Evolutionary conservation across 2,888 invertebrate species (phyloP).

Genomic region (Amphipyra berbera): DNA sequence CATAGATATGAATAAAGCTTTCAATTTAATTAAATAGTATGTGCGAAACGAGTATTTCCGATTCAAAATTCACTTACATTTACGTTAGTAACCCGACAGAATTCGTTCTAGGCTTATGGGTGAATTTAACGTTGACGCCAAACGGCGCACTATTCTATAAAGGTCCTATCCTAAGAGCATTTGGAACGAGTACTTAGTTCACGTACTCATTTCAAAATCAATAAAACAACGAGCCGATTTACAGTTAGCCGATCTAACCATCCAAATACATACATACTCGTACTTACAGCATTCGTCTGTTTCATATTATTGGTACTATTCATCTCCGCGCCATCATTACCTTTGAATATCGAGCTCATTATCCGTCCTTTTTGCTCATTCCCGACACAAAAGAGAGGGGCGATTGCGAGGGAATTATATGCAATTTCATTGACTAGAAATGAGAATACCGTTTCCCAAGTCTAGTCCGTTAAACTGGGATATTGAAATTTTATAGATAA

Average conservation of each 20-base stretch:
- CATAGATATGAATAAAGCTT: too few species aligned
- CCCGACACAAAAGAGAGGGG: slow-evolving; percentile 65
- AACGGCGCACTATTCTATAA: too few species aligned
- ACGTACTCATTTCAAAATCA: slow-evolving; percentile 32
- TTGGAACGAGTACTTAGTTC: slow-evolving; percentile 8
- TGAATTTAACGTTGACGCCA: too few species aligned
- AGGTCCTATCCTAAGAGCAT: too few species aligned
- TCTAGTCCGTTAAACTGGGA: slow-evolving; percentile 66
- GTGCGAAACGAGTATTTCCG: too few species aligned
- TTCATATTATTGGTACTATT: slow-evolving; percentile 42
- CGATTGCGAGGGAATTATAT: slow-evolving; percentile 77
- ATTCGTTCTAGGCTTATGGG: too few species aligned
- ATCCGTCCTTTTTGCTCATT: slow-evolving; percentile 58
- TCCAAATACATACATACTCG: slow-evolving; percentile 2
- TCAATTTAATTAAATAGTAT: too few species aligned
- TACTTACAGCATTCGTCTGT: slow-evolving; percentile 27
- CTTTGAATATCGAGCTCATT: slow-evolving; percentile 64
- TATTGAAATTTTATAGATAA: slow-evolving; percentile 77
- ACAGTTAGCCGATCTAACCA: slow-evolving; percentile 38
- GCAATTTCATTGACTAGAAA: slow-evolving; percentile 80
- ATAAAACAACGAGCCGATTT: slow-evolving; percentile 36
- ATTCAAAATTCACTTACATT: too few species aligned
- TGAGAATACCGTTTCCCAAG: slow-evolving; percentile 69
- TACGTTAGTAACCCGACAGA: too few species aligned
- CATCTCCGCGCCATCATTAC: slow-evolving; percentile 50